Evolutionary conservation across 2,113 vertebrate genomes (phyloP).

Genomic region (Pholis gunnellus): DNA sequence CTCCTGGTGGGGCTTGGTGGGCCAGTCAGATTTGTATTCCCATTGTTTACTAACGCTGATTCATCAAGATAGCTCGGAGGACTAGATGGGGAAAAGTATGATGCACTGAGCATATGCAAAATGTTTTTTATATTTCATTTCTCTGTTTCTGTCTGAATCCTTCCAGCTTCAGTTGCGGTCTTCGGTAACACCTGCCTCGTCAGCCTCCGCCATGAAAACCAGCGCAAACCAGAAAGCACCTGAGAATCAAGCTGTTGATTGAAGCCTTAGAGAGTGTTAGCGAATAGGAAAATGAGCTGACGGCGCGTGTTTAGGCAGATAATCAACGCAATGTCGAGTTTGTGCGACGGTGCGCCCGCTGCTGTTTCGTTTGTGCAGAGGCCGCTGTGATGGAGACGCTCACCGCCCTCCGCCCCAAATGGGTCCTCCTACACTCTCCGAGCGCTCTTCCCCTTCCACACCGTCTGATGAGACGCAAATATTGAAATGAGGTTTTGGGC

Average conservation of each 20-base stretch:
- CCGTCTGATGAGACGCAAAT: slow-evolving; percentile 72
- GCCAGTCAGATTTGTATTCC: not conserved
- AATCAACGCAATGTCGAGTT: slow-evolving; percentile 60
- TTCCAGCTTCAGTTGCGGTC: not conserved
- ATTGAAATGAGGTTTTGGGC: slow-evolving; percentile 80
- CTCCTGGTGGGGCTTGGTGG: not conserved
- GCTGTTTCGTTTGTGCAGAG: slow-evolving; percentile 33
- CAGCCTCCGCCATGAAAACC: not conserved
- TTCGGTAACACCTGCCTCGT: not conserved
- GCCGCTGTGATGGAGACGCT: not conserved
- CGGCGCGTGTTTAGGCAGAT: slow-evolving; percentile 52
- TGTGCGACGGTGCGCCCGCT: not conserved
- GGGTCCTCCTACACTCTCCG: not conserved
- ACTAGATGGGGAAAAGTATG: not conserved
- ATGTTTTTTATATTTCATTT: not conserved
- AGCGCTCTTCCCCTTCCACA: slow-evolving; percentile 9
- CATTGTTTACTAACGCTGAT: not conserved
- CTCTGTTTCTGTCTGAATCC: not conserved
- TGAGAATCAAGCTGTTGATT: slow-evolving; percentile 57
- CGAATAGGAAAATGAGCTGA: slow-evolving; percentile 41
- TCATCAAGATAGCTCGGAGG: not conserved
- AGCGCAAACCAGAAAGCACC: slow-evolving; percentile 18
- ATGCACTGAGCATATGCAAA: not conserved
- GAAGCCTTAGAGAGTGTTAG: slow-evolving; percentile 52
- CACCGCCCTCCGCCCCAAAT: not conserved